Percentiles rank a stretch among this genome's conserved stretches.
phyloP scores from a whole-genome alignment of 2,113 vertebrate species.

The Pelvicachromis taeniatus region DNA sequence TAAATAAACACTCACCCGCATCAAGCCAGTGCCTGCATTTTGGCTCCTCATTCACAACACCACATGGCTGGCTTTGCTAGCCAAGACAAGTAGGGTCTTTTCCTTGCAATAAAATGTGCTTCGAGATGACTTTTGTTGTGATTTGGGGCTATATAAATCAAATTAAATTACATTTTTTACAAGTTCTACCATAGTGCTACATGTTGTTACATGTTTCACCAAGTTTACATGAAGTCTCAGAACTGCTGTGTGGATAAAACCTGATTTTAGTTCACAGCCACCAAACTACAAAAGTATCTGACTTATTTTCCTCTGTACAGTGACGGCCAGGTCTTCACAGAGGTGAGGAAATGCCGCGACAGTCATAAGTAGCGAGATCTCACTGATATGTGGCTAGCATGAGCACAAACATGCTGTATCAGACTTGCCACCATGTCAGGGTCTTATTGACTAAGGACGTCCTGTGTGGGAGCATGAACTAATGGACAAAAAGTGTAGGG shows the following conservation, averaged over 20 bases:
- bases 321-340: not conserved
- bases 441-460: slow-evolving; percentile 18
- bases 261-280: not conserved
- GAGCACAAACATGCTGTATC: not conserved
- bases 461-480: slow-evolving; percentile 27
- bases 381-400: slow-evolving; percentile 41
- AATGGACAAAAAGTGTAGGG: slow-evolving; percentile 13
- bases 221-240: not conserved
- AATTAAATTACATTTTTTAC: not conserved
- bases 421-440: slow-evolving; percentile 23
- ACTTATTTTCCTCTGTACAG: slow-evolving; percentile 1
- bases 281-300: not conserved
- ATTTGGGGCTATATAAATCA: not conserved
- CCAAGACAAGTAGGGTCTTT: too few relatives aligned
- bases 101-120: rapidly evolving
- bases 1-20: too few relatives aligned
- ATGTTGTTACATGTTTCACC: not conserved
- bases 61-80: too few relatives aligned
- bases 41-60: too few relatives aligned
- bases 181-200: not conserved
- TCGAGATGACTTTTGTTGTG: not conserved
- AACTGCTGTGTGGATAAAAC: not conserved
- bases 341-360: slow-evolving; percentile 47
- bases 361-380: slow-evolving; percentile 53
- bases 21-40: too few relatives aligned